Evolutionary conservation across 2,113 vertebrate species (phyloP), one percentile per base, ranked within the genome.

Genomic region (Pyxicephalus adspersus): DNA sequence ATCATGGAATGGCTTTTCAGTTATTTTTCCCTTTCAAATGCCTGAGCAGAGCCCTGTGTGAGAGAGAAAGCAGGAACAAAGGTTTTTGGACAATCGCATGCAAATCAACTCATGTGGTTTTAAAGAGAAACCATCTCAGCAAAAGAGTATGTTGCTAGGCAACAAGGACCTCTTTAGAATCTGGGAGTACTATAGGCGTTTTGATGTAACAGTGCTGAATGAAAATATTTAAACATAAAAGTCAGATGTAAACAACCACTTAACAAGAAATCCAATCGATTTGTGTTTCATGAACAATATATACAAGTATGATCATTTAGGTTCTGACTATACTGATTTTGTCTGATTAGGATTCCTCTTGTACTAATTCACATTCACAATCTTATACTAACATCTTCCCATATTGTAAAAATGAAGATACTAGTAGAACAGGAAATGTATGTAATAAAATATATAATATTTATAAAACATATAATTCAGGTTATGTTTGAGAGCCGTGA

Each of bases 21-120:
- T 71, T 71, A 45, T 45, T 63, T 57, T 28, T 38, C 19, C 28
- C 20, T 29, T 54, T 34, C 54, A 26, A 80, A 72, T 80, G 78
- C 67, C 67, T 63, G 67, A 51, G 77, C 55, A 31, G 25, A 54
- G 78, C 25, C 57, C 38, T 52, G 5, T 72, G 57, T 80, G 78
- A 72, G 26, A 72, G 15, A 55, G 67, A 64, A 71, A 23, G 19
- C n/a, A 80, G 63, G 34, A 80, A 80, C 78, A 64, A 80, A 80
- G 67, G 66, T 52, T 80, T 80, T 58, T 72, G 78, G 78, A 54
- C 78, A 80, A 72, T 80, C 57, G 55, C 67, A 64, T 80, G 78
- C 67, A 72, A 80, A 80, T 80, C 4, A 80, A 67, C n/a, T 80
- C 78, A 29, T 72, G 57, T 70, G 57, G 57, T 63, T 66, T 77